phyloP scores from a whole-genome alignment of 2,888 invertebrate genomes.

The Nudaria mundana region DNA sequence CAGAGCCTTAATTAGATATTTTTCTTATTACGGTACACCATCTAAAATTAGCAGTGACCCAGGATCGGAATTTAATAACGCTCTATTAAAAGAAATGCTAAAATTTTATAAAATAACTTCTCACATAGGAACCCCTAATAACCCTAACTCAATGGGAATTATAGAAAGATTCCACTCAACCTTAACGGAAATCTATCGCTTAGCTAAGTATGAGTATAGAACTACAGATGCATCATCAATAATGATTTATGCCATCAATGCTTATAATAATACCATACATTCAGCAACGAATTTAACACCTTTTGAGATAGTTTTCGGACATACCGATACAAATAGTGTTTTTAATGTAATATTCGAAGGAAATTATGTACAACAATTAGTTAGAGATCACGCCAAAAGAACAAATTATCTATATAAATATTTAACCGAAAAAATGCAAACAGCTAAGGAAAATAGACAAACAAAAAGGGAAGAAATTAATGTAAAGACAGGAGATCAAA shows the following conservation, averaged over 20 bases:
- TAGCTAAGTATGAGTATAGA: not conserved
- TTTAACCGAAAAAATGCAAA: not conserved
- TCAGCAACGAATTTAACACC: not conserved
- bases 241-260: not conserved
- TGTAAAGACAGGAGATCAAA: not conserved
- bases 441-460: not conserved
- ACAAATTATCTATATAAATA: not conserved
- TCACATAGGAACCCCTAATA: not conserved
- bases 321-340: not conserved
- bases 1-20: not conserved
- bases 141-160: not conserved
- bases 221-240: not conserved
- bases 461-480: not conserved
- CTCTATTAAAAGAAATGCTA: not conserved
- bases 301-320: not conserved
- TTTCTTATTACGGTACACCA: not conserved
- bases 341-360: not conserved
- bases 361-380: not conserved
- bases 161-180: not conserved
- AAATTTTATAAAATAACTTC: not conserved
- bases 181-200: not conserved
- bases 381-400: not conserved
- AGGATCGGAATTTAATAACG: not conserved
- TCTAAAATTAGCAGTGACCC: not conserved
- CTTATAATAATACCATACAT: not conserved